Evolutionary conservation across 2,113 vertebrate genomes (phyloP), one percentile per base, ranked within the genome.

Genomic region (Gnathonemus echidnorhynchus): DNA sequence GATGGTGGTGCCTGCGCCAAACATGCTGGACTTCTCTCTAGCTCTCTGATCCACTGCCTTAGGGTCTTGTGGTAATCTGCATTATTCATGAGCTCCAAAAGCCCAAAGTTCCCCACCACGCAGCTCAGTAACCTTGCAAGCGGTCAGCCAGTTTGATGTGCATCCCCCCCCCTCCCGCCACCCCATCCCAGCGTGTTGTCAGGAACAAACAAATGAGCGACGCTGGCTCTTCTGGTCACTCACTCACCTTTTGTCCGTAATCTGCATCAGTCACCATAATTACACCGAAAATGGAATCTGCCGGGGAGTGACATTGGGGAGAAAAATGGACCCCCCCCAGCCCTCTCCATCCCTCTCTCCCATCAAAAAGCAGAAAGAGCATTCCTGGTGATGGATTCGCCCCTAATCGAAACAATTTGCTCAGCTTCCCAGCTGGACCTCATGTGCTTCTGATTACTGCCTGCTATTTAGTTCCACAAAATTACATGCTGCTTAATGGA

Each of bases 361-460:
- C 83, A 85, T 85, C 95, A 95, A 97, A 97, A 97, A 96, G 27
- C n/a, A 87, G 50, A 87, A 52, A 97, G 96, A 93, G 96, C 98
- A 95, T 97, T 97, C 96, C 96, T 84, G 92, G 96, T 98, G 98
- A 99, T 98, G 97, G 97, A 99, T 98, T 98, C 96, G 96, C 96
- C 95, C 97, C 96, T 98, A 97, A 99, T 97, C 94, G 97, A 97
- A 98, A 97, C 97, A 97, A 97, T 99, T 98, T 97, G 96, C 97
- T 88, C 97, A 97, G 96, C 97, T 96, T 97, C 97, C 97, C 98
- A 99, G 98, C 98, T 99, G 97, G 98, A 97, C 97, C 97, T 98
- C 98, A 98, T 99, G 98, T 99, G 98, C 96, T 98, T 98, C 98
- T 98, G 98, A 99, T 99, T 99, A 99, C 98, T 98, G 97, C 97